Evolutionary conservation across 2,113 vertebrate genomes (phyloP).

Genomic region (Rhegmatorhina hoffmannsi): DNA sequence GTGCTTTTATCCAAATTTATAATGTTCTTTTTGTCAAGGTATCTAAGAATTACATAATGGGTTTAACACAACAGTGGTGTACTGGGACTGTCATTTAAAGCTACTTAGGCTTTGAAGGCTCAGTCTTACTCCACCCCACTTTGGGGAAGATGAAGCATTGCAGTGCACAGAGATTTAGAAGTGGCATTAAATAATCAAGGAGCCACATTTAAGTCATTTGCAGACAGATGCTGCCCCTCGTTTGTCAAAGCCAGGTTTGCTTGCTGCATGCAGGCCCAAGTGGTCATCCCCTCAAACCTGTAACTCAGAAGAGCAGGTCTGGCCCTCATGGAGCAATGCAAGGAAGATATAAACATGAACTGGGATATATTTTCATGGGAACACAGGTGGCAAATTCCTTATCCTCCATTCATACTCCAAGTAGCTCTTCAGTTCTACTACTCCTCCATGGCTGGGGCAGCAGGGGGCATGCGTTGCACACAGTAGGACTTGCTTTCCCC

Average conservation of each 20-base stretch:
- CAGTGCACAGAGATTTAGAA: not conserved
- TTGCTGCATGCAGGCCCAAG: not conserved
- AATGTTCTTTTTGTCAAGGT: not conserved
- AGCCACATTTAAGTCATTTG: not conserved
- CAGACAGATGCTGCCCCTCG: not conserved
- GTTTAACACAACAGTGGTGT: conserved; percentile 6
- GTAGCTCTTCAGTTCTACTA: not conserved
- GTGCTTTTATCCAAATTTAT: not conserved
- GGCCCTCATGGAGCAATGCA: not conserved
- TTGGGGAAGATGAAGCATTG: not conserved
- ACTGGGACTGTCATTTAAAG: not conserved
- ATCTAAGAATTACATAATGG: not conserved
- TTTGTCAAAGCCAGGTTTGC: not conserved
- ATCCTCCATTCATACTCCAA: not conserved
- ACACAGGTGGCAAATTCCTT: not conserved
- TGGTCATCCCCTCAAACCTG: not conserved
- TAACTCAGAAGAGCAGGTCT: not conserved
- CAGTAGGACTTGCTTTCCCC: not conserved
- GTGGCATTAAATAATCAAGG: not conserved
- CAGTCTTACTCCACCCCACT: not conserved
- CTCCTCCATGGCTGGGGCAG: not conserved
- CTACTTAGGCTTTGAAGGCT: not conserved
- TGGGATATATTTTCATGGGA: not conserved
- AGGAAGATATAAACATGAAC: fast-evolving
- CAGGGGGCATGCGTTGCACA: not conserved